Evolutionary conservation across 2,113 vertebrate genomes (phyloP), one percentile per base, ranked within the genome.

Genomic region (Leuciscus idus): DNA sequence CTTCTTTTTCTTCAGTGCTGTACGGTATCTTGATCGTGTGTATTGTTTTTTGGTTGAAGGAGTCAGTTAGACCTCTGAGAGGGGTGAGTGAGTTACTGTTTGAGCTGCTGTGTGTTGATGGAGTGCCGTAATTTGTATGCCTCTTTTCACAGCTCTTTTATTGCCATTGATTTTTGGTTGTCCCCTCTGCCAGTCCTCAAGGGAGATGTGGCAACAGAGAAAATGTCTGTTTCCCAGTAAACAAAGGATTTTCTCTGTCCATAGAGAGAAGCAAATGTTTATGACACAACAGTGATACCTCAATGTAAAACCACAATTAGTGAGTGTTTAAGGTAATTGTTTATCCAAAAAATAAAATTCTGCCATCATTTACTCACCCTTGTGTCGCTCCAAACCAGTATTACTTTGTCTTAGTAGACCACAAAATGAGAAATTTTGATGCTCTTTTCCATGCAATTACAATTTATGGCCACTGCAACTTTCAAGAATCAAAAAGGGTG

Each of bases 51-150:
- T 43, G 64, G 57, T 81, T 86, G 57, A 73, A 84, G 86, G 83
- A 79, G 86, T 91, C 89, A 89, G 88, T 90, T 84, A 62, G 75
- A 87, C 87, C 87, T 85, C 72, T 80, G 46, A 88, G 83, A 90
- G 73, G 82, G 85, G 70, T 75, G 86, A 81, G 57, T 64, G 68
- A 83, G 87, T 88, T 83, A 87, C 70, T 87, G 87, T 88, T 91
- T 90, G 86, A 62, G 21, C 30, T 80, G 33, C 89, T 85, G 87
- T 89, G 90, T 90, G 86, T 92, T 92, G 90, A 92, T 87, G 81
- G 90, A 91, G 88, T 87, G 83, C 36, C 88, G 92, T 91, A 90
- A 91, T 91, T 86, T 84, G 77, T 81, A 90, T 89, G 43, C 83
- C 87, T 21, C 52, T 86, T 90, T 89, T 90, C 33, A 85, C 86